A percentile compares a stretch with the other conserved stretches of the same genome.
Conservation (phyloP, 2,113 vertebrate species). For the Larimichthys crocea region DNA sequence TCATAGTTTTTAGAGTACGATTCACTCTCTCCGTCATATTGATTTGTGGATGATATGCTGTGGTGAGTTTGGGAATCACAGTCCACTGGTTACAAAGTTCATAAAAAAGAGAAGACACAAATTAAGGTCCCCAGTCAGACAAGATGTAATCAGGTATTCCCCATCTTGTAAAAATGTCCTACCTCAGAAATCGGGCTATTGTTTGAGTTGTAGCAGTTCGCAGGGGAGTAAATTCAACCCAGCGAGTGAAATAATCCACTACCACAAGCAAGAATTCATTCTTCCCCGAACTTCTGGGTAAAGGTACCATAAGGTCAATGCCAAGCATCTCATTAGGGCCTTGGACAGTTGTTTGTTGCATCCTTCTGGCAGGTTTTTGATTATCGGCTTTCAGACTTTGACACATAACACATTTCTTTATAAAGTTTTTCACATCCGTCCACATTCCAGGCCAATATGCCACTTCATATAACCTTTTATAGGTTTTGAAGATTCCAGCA, state of each 20-base stretch:
- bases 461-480: too few relatives aligned
- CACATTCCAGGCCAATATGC: too few relatives aligned
- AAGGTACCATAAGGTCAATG: neutral
- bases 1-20: too few relatives aligned
- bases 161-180: neutral
- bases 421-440: neutral
- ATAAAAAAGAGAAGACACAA: too few relatives aligned
- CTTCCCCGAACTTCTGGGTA: neutral
- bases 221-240: neutral
- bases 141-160: too few relatives aligned
- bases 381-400: neutral
- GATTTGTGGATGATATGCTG: too few relatives aligned
- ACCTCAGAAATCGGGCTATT: neutral
- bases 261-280: neutral
- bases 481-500: too few relatives aligned
- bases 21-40: too few relatives aligned
- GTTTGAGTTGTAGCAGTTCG: neutral
- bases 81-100: too few relatives aligned
- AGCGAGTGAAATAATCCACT: neutral
- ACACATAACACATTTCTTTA: neutral
- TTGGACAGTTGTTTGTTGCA: neutral
- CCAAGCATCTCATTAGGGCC: neutral
- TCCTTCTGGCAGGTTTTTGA: too few relatives aligned
- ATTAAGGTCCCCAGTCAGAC: too few relatives aligned
- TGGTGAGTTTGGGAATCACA: too few relatives aligned